A percentile compares a stretch with the other conserved stretches of the same genome.
Evolutionary conservation across 2,888 invertebrate genomes (phyloP).

Genomic region (Minunthozetes semirufus): DNA sequence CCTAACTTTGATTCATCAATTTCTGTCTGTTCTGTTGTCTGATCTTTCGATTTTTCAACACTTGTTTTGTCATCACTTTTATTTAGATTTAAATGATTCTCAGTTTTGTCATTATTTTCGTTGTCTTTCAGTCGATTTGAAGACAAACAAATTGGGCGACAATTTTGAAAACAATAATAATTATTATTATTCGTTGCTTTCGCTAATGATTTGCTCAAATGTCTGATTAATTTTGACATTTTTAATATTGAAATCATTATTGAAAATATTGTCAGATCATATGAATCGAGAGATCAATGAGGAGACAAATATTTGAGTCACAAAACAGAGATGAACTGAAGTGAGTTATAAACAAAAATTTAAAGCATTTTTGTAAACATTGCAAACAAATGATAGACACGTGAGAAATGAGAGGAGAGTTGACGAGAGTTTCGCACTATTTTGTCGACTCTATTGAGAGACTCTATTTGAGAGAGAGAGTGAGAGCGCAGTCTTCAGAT

Average conservation of each 20-base stretch:
- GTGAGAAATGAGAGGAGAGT: background rate
- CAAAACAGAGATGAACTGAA: background rate
- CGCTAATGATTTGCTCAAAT: background rate
- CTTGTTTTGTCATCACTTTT: conserved; percentile 9
- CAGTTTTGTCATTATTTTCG: conserved; percentile 5
- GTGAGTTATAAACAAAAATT: background rate
- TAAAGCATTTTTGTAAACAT: background rate
- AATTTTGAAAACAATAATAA: background rate
- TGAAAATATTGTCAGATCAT: background rate
- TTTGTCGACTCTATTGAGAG: background rate
- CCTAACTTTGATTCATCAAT: background rate
- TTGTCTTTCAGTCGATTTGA: background rate
- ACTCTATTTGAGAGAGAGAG: background rate
- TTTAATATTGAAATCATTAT: background rate
- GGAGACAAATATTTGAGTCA: background rate
- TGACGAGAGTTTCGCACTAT: background rate
- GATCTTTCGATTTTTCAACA: background rate
- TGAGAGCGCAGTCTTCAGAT: conserved; percentile 16
- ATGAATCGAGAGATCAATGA: background rate
- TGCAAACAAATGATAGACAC: conserved; percentile 1
- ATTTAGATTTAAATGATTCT: background rate
- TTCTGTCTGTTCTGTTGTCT: conserved; percentile 4
- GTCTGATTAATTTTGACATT: background rate
- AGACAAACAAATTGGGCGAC: background rate
- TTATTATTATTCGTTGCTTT: background rate